phyloP scores from a whole-genome alignment of 2,113 vertebrate species.

The Ornithorhynchus anatinus region DNA sequence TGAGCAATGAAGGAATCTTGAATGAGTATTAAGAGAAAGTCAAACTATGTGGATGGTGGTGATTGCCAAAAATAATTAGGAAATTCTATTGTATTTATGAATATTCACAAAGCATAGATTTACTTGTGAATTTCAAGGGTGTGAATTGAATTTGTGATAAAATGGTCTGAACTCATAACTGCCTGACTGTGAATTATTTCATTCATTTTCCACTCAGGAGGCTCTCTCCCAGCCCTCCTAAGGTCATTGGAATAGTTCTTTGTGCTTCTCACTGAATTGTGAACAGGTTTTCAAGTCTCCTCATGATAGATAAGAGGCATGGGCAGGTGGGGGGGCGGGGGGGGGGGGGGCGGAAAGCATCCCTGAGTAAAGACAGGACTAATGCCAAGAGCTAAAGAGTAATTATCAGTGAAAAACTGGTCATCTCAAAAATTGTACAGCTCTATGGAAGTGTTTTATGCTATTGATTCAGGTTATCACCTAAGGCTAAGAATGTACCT shows the following conservation, averaged over 20 bases:
- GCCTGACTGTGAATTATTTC: background rate
- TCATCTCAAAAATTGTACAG: background rate
- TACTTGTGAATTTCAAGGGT: background rate
- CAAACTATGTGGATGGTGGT: background rate
- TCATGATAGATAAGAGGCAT: background rate
- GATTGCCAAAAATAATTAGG: background rate
- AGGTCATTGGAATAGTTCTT: background rate
- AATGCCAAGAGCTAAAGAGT: background rate
- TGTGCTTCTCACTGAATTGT: background rate
- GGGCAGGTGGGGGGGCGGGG: too few relatives aligned
- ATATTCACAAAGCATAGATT: background rate
- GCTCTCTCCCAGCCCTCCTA: background rate
- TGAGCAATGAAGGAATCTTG: background rate
- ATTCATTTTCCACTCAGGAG: background rate
- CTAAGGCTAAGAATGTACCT: background rate
- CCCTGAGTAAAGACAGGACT: background rate
- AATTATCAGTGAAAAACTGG: constrained; percentile 7
- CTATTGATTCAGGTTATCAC: background rate
- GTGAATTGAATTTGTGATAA: background rate
- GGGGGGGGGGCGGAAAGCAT: background rate
- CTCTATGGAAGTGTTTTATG: background rate
- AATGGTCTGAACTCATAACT: background rate
- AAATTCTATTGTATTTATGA: background rate
- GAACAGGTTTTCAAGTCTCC: constrained; percentile 12
- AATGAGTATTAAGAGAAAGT: too few relatives aligned